Base-by-base conservation (phyloP, 2,113 vertebrate species). In the Nyctereutes procyonoides region DNA sequence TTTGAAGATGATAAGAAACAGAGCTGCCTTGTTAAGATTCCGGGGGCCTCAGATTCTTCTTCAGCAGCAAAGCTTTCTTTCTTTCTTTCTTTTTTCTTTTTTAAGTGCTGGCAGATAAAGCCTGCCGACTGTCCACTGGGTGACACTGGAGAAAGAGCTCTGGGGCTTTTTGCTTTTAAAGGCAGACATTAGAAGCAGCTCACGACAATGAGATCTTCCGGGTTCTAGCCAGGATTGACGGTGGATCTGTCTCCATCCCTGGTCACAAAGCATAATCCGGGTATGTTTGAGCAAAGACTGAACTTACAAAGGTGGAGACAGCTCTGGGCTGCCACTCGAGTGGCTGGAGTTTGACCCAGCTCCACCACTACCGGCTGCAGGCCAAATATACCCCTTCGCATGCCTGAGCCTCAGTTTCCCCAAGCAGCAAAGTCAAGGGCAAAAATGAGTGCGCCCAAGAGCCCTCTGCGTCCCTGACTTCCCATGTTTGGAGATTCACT, bases 1-100 rank as follows among this genome's bases (percentile, higher is more conserved):
- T 97, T 96, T 97, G 98, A 98, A 97, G 98, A 97, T 98, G 97
- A 98, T 96, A 96, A 96, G 97, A 98, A 96, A 92, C 98, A 98
- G 97, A 98, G 84, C 96, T 38, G 79, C 90, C 98, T 98, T 96
- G 97, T 98, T 98, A 98, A 98, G 98, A 98, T 98, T 73, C 96
- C 71, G 80, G 95, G 81, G 96, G 87, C 96, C 90, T 77, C 11
- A 0, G 93, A 93, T 83, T 96, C 98, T 96, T 96, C 97, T 67
- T 88, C 32, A 87, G 92, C 17, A 1, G 88, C 81, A 90, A 26
- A 62, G 96, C 97, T 97, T 62, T 85, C 69, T 32, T 79, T 84
- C 71, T 60, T 63, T 73, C 17, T 81, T 3, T 28, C 15, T 58
- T 67, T 53, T 71, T 69, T 28, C 43, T 58, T 80, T 88, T 86